Base-by-base conservation (phyloP, 2,797 vertebrate genomes). In the Dicrostonyx torquatus region DNA sequence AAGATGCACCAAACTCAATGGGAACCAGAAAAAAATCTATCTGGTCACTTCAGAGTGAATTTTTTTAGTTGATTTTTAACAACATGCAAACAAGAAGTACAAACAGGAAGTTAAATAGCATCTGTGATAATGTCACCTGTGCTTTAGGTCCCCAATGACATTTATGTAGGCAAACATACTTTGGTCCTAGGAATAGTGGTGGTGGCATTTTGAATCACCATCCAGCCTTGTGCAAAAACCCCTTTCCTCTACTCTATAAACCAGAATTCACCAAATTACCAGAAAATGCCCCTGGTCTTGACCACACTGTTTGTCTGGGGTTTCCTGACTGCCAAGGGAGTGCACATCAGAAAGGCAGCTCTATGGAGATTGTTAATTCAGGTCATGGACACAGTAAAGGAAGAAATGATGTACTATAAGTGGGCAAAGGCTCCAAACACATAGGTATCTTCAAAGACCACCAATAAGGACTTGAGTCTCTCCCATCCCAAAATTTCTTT, bases 41-140 rank as follows among this genome's bases (percentile, higher is more conserved):
- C 73, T 20, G 2, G 76, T 84, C 80, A 95, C 73, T 85, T 93
- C 77, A 77, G 90, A 82, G 87, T 64, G 89, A 72, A 93, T 43
- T 45, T 73, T 94, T 96, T 95, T 90, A 93, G 75, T 95, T 94
- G 91, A 96, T 66, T 95, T 95, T 87, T 94, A 90, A 91, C 73
- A 84, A 55, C 85, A 95, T 91, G 87, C 89, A 97, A 93, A 96
- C 86, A 78, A 86, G 82, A 96, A 58, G 64, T 86, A 40, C 79
- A 87, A 64, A 92, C 0, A 29, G 94, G 93, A 97, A 92, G 97
- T 87, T 95, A 89, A 96, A 89, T 93, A 94, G 83, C 1, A 11
- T 76, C 73, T n/a, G 31, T 37, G 43, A 50, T 95, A 97, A 97
- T 95, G 77, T 94, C 6, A 24, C 78, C 40, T 43, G 64, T 34